Base-by-base conservation (phyloP, 2,113 vertebrate genomes). In the Gallinago undulata region DNA sequence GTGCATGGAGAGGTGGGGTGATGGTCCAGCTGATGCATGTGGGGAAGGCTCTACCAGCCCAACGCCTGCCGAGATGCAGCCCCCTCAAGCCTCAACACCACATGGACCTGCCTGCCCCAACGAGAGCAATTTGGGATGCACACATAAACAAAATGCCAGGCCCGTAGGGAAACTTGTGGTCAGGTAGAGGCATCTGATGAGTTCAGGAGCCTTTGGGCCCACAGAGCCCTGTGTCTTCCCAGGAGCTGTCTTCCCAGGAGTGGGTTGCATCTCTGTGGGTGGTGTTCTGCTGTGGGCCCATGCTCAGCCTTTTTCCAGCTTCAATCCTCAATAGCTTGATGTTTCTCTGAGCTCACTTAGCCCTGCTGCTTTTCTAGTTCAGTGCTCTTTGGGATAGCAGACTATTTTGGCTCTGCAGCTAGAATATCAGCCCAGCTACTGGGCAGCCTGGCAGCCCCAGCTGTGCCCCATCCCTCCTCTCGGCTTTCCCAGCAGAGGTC, bases 401-500 rank as follows among this genome's bases (percentile, higher is more conserved):
- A 13, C 69, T 89, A 7, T 35, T 90, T 92, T 19, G 13, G 22
- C 47, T 37, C 37, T 77, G 45, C 35, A 89, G 76, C 50, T 92
- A 33, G 30, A 73, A 19, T 16, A 23, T 78, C 28, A 63, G 35
- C n/a, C 45, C 35, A 31, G 41, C 28, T 35, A 7, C 27, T 1
- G 12, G 53, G 27, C 53, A 31, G 47, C 59, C 70, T n/a, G 41
- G 41, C 41, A 84, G 33, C 64, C 59, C 47, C 70, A 70, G 39
- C 55, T 31, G 10, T 55, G 55, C 62, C 10, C 1, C 50, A n/a
- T 92, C 66, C 53, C 25, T 86, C 28, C 55, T 66, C 31, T 27
- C 7, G 21, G 33, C 68, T 69, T 55, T 95, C 86, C 93, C 4
- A 5, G 90, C 94, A 95, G 93, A 94, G 93, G 78, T 95, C 90